Conservation (phyloP, 2,888 invertebrate species). For the Cerastis rubricosa region DNA sequence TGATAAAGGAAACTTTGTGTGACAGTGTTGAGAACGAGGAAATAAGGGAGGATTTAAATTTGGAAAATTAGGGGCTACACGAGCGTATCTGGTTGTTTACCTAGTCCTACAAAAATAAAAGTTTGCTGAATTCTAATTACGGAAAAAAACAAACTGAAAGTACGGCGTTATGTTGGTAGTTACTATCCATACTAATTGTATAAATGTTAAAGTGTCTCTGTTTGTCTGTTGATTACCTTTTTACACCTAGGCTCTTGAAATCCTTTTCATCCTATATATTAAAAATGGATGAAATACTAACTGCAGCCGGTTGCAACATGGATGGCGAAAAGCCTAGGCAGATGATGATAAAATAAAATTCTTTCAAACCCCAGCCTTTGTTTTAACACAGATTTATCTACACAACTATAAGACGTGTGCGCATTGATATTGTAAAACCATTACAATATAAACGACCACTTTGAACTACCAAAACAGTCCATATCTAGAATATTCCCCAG, state of each 20-base stretch:
- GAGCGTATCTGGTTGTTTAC: not conserved
- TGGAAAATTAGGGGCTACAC: not conserved
- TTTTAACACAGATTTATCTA: not conserved
- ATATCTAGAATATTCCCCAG: slow-evolving; percentile 29
- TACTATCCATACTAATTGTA: not conserved
- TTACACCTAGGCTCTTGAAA: not conserved
- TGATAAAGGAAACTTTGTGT: slow-evolving; percentile 68
- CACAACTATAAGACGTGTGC: not conserved
- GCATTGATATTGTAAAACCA: not conserved
- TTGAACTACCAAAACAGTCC: not conserved
- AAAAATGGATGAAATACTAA: not conserved
- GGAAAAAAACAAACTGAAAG: not conserved
- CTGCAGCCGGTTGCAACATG: not conserved
- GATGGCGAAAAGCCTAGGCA: not conserved
- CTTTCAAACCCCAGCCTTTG: not conserved
- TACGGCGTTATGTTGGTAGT: not conserved
- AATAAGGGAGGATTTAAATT: slow-evolving; percentile 12
- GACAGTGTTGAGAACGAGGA: slow-evolving; percentile 28
- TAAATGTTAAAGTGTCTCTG: not conserved
- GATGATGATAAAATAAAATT: not conserved
- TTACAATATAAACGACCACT: not conserved
- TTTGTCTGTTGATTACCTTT: not conserved
- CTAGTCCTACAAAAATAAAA: not conserved
- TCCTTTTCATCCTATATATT: not conserved
- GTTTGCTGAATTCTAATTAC: not conserved